Base-by-base conservation (phyloP, 2,888 invertebrate species). In the Caenorhabditis becei region DNA sequence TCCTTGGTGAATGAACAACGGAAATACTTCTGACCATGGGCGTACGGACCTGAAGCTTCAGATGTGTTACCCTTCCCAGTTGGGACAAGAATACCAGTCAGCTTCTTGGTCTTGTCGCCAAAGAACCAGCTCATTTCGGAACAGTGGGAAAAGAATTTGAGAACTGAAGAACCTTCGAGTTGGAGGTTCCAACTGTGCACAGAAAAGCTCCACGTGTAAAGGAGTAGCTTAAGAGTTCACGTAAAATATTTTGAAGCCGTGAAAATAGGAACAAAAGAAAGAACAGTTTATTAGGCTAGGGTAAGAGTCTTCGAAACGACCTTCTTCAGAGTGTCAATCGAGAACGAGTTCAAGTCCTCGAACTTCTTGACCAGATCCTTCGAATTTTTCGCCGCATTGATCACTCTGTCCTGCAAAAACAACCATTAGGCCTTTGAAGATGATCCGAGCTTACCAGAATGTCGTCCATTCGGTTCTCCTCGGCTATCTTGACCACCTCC, bases 21-120 rank as follows among this genome's bases (percentile, higher is more conserved):
- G 32, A 70, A 70, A 0, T 41, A 35, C 35, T 70, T 70, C n/a
- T 70, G 61, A 8, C 70, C 70, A n/a, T 53, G 37, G 1, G 70
- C 41, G 23, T 61, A 70, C 2, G 37, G n/a, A 3, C 70, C 70
- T 70, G 37, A 20, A 61, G 14, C 14, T 14, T 37, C 23, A 37
- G 16, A 18, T 59, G 26, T 26, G 10, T 49, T 11, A 14, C 10
- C 7, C 37, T 10, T 54, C 37, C n/a, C n/a, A n/a, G n/a, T n/a
- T n/a, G n/a, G n/a, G n/a, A n/a, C n/a, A n/a, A 14, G 11, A 41
- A 41, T 23, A 69, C 70, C 70, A 24, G 61, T 53, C 61, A 70
- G 37, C 20, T 51, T 70, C 20, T 20, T 37, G 10, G 53, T 37
- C 16, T 51, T 53, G 16, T 53, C 44, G 10, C 44, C 41, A 1